These are phyloP conservation scores for Rhorus exstirpatorius DNA, from an alignment of 2,888 invertebrate species.

Conservation along the genomic window DNA sequence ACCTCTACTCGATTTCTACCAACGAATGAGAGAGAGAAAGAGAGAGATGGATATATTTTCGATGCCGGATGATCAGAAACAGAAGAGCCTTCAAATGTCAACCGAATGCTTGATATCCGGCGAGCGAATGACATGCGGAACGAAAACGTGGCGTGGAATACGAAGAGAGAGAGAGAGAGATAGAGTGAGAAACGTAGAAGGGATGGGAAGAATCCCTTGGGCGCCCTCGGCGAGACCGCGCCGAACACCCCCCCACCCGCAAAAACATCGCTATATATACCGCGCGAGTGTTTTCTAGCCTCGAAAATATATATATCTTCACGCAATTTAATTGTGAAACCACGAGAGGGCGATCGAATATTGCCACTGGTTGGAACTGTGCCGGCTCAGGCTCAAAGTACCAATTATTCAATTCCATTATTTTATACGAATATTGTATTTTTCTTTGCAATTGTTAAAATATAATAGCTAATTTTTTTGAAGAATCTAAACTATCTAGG, in stretches of 20 bases:
- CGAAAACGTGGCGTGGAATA: slow-evolving; percentile 80
- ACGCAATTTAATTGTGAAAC: neutral
- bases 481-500: too few relatives aligned
- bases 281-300: slow-evolving; percentile 39
- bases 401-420: neutral
- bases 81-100: slow-evolving; percentile 49
- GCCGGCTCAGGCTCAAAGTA: neutral
- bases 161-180: slow-evolving; percentile 47
- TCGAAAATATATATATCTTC: slow-evolving; percentile 25
- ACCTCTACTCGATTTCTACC: slow-evolving; percentile 23
- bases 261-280: slow-evolving; percentile 49
- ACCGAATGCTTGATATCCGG: slow-evolving; percentile 63
- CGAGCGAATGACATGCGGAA: slow-evolving; percentile 77
- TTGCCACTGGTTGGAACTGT: neutral
- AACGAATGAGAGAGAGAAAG: neutral
- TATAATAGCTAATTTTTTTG: too few relatives aligned
- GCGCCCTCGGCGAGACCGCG: slow-evolving; percentile 64
- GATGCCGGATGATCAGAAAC: slow-evolving; percentile 31
- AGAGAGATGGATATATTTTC: slow-evolving; percentile 25
- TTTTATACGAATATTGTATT: too few relatives aligned
- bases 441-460: too few relatives aligned
- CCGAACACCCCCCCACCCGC: slow-evolving; percentile 51
- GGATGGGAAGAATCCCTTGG: slow-evolving; percentile 62
- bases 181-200: slow-evolving; percentile 3
- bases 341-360: neutral